Evolutionary conservation across 2,797 vertebrate genomes (phyloP).

Genomic region (Spinus pinus): DNA sequence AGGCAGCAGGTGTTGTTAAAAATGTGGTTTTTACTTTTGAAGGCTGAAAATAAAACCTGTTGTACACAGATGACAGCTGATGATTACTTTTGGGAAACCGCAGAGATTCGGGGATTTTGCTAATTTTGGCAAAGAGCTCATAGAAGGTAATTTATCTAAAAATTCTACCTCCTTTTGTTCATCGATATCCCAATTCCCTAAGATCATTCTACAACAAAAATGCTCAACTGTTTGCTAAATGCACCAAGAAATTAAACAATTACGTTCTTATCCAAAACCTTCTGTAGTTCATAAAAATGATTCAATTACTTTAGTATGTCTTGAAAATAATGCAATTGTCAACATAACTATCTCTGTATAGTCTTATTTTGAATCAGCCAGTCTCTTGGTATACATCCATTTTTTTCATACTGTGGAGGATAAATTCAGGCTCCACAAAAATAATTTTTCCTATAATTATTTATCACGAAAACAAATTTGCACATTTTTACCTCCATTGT

Average conservation of each 20-base stretch:
- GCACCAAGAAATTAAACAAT: not conserved
- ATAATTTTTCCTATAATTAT: not conserved
- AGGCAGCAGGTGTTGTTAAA: not conserved
- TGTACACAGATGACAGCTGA: not conserved
- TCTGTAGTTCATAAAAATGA: not conserved
- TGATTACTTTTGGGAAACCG: not conserved
- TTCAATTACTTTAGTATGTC: not conserved
- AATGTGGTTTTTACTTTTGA: not conserved
- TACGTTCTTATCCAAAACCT: not conserved
- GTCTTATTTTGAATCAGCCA: not conserved
- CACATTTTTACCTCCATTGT: accelerated
- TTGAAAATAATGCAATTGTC: not conserved
- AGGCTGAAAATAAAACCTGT: not conserved
- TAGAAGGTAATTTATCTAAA: not conserved
- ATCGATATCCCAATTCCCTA: not conserved
- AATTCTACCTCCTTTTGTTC: not conserved
- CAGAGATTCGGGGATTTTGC: not conserved
- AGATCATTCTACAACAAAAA: not conserved
- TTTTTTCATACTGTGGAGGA: not conserved
- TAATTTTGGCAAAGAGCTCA: not conserved
- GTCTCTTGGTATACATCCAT: not conserved
- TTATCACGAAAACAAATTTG: not conserved
- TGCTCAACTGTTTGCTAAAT: not conserved
- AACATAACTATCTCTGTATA: not conserved
- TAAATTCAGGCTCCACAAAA: not conserved